Percentiles rank a stretch among this genome's conserved stretches.
Conservation (phyloP, 1,140 invertebrate species). For the Drosophila teissieri region DNA sequence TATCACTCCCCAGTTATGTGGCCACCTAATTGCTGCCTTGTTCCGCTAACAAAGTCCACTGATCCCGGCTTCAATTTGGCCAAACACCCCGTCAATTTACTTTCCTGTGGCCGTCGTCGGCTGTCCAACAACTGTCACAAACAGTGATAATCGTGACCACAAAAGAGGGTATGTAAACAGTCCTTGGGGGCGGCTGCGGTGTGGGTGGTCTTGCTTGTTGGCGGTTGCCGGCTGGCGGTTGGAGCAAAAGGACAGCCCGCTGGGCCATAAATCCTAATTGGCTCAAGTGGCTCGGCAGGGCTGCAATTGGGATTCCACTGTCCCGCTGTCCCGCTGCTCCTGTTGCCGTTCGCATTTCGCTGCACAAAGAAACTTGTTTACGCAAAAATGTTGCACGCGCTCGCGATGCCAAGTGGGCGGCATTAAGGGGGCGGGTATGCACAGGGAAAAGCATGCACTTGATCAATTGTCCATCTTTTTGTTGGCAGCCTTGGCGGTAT, state of each 20-base stretch:
- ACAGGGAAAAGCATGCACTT: neutral
- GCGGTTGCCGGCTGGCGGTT: too few relatives aligned
- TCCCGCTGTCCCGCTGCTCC: neutral
- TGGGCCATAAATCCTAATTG: constrained; percentile 70
- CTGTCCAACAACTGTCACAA: constrained; percentile 33
- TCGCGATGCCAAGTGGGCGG: constrained; percentile 22
- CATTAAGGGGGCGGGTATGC: neutral
- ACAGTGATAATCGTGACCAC: constrained; percentile 32
- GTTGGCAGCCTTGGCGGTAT: too few relatives aligned
- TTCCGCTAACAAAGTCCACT: neutral
- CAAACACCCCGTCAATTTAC: neutral
- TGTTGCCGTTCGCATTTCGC: constrained; percentile 54
- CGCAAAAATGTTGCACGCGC: constrained; percentile 65
- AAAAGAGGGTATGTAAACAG: constrained; percentile 3
- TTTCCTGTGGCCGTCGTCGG: neutral
- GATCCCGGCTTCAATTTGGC: neutral
- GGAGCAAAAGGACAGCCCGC: constrained; percentile 17
- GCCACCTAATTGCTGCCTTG: neutral
- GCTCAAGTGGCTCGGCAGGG: constrained; percentile 59
- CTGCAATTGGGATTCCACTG: constrained; percentile 38
- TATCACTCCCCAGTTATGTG: too few relatives aligned
- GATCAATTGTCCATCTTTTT: neutral
- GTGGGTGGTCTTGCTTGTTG: neutral
- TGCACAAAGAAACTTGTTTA: constrained; percentile 74
- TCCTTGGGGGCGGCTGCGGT: neutral